A percentile compares a stretch with the other conserved stretches of the same genome.
phyloP scores from a whole-genome alignment of 2,797 vertebrate species.

The Cetoscarus ocellatus region DNA sequence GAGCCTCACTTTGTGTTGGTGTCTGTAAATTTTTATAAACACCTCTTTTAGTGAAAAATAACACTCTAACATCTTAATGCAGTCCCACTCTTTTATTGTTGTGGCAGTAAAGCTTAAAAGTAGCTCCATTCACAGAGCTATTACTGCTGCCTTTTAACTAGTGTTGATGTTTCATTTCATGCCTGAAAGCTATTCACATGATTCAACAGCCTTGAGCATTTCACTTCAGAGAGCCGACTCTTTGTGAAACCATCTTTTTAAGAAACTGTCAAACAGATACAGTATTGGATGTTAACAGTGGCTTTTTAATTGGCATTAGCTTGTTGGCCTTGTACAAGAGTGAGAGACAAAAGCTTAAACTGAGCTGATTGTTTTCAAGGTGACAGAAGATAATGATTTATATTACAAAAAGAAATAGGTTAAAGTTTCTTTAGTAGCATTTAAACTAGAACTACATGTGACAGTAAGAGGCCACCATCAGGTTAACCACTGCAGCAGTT shows the following conservation, averaged over 20 bases:
- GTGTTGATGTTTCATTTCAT: background rate
- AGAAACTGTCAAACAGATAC: background rate
- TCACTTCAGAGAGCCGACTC: background rate
- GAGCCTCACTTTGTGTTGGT: background rate
- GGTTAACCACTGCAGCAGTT: too few relatives aligned
- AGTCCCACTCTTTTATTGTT: background rate
- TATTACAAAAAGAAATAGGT: too few relatives aligned
- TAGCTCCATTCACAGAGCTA: background rate
- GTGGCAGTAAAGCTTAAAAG: background rate
- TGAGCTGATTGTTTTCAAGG: too few relatives aligned
- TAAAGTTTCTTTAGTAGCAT: too few relatives aligned
- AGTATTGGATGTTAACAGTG: too few relatives aligned
- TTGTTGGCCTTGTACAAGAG: too few relatives aligned
- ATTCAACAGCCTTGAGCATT: background rate
- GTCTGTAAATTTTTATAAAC: background rate
- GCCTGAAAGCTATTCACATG: background rate
- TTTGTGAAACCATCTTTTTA: background rate
- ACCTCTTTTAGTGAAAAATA: conserved; percentile 5
- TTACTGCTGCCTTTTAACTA: background rate
- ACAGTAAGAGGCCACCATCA: too few relatives aligned
- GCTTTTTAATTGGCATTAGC: too few relatives aligned
- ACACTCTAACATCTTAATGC: background rate
- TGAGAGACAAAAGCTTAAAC: too few relatives aligned
- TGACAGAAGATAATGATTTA: too few relatives aligned
- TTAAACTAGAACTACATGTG: too few relatives aligned